Conservation (phyloP, 2,888 invertebrate species). For the Ophioninae sp. region DNA sequence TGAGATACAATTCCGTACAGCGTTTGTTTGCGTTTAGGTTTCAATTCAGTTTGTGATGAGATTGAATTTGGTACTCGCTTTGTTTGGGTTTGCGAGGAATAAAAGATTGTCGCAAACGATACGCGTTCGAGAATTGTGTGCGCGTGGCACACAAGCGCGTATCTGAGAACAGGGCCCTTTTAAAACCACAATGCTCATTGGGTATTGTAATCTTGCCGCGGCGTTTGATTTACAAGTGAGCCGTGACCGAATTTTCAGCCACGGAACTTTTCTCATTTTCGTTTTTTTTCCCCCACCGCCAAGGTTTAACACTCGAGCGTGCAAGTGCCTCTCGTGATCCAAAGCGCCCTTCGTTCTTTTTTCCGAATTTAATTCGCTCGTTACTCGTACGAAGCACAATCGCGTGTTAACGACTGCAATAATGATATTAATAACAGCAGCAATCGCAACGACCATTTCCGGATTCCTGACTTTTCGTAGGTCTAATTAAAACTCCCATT, state of each 20-base stretch:
- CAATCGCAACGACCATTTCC: not conserved
- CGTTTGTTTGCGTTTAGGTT: too few species aligned
- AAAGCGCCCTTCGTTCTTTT: slow-evolving; percentile 48
- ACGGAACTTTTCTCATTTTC: slow-evolving; percentile 5
- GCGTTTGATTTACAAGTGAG: slow-evolving; percentile 57
- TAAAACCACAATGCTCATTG: slow-evolving; percentile 14
- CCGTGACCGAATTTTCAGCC: slow-evolving; percentile 64
- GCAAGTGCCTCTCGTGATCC: slow-evolving; percentile 17
- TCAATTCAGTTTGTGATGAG: too few species aligned
- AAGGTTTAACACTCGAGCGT: slow-evolving; percentile 40
- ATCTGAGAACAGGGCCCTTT: slow-evolving; percentile 43
- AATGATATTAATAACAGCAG: not conserved
- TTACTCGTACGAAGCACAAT: slow-evolving; percentile 8
- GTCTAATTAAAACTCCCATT: not conserved
- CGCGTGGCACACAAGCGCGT: not conserved
- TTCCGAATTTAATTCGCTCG: not conserved
- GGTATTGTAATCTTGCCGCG: slow-evolving; percentile 26
- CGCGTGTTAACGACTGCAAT: slow-evolving; percentile 46
- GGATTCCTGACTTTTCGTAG: not conserved
- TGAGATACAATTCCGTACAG: too few species aligned
- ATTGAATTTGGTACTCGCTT: too few species aligned
- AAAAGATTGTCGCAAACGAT: not conserved
- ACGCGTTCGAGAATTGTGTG: not conserved
- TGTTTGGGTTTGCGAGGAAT: not conserved
- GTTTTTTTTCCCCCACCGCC: slow-evolving; percentile 19